Evolutionary conservation across 2,797 vertebrate species (phyloP).

Genomic region (Limosa lapponica): DNA sequence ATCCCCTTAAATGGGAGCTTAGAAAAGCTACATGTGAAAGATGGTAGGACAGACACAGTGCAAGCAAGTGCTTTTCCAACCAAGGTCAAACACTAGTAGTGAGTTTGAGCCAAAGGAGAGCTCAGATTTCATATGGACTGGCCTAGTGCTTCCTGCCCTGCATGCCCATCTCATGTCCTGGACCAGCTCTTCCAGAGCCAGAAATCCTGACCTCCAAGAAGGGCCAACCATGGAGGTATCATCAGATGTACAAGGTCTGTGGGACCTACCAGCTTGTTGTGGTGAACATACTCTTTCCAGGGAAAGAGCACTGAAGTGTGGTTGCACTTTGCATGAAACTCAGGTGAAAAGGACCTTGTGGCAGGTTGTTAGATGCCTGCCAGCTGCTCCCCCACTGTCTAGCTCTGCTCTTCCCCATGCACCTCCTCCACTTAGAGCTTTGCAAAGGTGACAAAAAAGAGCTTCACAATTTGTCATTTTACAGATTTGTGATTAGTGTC

Average conservation of each 20-base stretch:
- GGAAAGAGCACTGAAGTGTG: not conserved
- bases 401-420: not conserved
- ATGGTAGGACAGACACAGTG: not conserved
- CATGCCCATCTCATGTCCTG: not conserved
- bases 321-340: not conserved
- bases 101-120: not conserved
- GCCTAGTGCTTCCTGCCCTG: not conserved
- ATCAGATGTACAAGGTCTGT: not conserved
- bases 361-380: not conserved
- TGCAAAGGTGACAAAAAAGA: not conserved
- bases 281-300: not conserved
- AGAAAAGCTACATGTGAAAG: not conserved
- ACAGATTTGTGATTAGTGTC: not conserved
- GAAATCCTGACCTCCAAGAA: not conserved
- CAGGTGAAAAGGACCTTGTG: not conserved
- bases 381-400: not conserved
- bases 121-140: not conserved
- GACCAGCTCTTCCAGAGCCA: not conserved
- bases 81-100: not conserved
- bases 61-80: not conserved
- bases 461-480: not conserved
- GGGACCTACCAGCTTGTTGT: not conserved
- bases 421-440: not conserved
- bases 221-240: no score
- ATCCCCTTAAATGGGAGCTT: not conserved